A percentile compares a stretch with the other conserved stretches of the same genome.
These are phyloP conservation scores for Terebella lapidaria DNA, from an alignment of 2,888 invertebrate species.

Conservation along the genomic window DNA sequence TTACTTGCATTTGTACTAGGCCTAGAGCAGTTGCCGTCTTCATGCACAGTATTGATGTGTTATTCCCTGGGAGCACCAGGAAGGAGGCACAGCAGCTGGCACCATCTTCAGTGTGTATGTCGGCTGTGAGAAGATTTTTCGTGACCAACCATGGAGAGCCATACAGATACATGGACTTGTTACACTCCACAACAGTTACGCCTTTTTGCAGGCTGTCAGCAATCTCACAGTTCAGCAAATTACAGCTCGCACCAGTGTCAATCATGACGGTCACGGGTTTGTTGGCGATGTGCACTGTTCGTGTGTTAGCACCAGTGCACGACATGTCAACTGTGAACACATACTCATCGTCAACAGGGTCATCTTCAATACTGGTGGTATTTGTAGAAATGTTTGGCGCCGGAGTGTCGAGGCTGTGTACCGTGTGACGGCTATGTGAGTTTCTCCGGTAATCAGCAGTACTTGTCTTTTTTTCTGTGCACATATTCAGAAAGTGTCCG, in stretches of 20 bases:
- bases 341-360: neutral
- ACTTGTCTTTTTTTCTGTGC: neutral
- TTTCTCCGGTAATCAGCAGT: neutral
- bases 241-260: neutral
- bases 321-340: neutral
- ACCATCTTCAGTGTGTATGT: no score
- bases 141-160: neutral
- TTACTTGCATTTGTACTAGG: neutral
- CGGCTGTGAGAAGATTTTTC: neutral
- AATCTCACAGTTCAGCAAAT: neutral
- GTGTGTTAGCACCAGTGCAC: neutral
- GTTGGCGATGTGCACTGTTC: neutral
- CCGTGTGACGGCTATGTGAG: neutral
- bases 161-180: neutral
- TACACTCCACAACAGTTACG: neutral
- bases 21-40: neutral
- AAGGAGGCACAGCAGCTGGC: neutral
- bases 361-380: neutral
- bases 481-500: neutral
- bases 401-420: neutral
- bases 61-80: neutral
- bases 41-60: neutral
- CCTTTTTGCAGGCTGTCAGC: neutral
- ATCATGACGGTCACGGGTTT: neutral
- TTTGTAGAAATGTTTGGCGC: neutral